Evolutionary conservation across 92 coral and sea anemone genomes (phyloP).

Genomic region (Metridium senile): DNA sequence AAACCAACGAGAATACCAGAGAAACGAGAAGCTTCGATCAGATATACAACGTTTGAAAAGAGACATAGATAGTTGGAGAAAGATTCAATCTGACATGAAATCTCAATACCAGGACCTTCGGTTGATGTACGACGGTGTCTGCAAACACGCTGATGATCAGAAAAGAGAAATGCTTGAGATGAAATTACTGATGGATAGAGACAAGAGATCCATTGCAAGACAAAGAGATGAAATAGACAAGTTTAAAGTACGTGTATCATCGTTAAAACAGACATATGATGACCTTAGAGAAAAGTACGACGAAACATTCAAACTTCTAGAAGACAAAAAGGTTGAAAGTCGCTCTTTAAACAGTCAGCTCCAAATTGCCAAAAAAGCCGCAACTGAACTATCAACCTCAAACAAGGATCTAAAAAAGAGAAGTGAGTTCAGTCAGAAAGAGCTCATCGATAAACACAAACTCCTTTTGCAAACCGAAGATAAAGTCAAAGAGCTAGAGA

Average conservation of each 20-base stretch:
- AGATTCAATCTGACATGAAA: conserved; percentile 57
- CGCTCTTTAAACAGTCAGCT: conserved; percentile 30
- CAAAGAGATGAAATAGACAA: conserved; percentile 63
- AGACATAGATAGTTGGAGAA: conserved; percentile 58
- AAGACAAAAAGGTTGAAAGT: conserved; percentile 42
- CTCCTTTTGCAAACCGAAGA: conserved; percentile 40
- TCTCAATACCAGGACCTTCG: conserved; percentile 49
- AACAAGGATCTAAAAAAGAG: conserved; percentile 46
- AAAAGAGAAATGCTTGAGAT: conserved; percentile 54
- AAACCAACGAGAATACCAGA: conserved; percentile 41
- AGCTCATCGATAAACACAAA: conserved; percentile 32
- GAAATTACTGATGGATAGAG: conserved; percentile 56
- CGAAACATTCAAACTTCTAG: conserved; percentile 35
- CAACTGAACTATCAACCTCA: conserved; percentile 12
- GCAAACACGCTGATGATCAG: conserved; percentile 53
- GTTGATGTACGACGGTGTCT: conserved; percentile 49
- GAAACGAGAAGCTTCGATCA: conserved; percentile 34
- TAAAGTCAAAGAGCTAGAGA: conserved; percentile 44
- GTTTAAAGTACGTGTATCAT: conserved; percentile 38
- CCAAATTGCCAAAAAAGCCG: conserved; percentile 20
- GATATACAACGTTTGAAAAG: conserved; percentile 56
- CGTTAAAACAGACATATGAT: conserved; percentile 52
- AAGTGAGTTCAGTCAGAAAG: conserved; percentile 41
- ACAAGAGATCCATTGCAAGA: conserved; percentile 35
- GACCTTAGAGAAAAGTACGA: conserved; percentile 50